Conservation (phyloP, 2,888 invertebrate species). For the Acrobasis consociella region DNA sequence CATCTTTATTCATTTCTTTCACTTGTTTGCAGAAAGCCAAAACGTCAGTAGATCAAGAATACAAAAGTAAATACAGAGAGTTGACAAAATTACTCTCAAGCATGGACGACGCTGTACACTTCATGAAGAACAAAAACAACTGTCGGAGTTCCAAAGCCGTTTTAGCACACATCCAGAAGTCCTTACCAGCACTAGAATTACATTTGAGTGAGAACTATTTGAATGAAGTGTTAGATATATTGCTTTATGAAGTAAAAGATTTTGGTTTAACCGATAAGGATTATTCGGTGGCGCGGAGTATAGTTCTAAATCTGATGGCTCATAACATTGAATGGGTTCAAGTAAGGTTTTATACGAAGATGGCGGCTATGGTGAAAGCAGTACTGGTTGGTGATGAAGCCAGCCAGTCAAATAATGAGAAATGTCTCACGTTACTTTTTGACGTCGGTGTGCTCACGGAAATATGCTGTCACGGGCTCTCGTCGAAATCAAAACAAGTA, state of each 20-base stretch:
- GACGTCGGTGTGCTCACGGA: conserved; percentile 84
- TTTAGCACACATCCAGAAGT: conserved; percentile 74
- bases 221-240: conserved; percentile 63
- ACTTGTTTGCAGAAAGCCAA: conserved; percentile 49
- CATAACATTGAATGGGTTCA: conserved; percentile 81
- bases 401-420: conserved; percentile 66
- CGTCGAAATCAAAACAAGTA: conserved; percentile 61
- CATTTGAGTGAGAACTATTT: conserved; percentile 82
- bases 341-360: conserved; percentile 77
- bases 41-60: conserved; percentile 63
- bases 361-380: conserved; percentile 77
- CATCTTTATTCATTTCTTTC: neutral
- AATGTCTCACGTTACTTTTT: conserved; percentile 78
- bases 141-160: conserved; percentile 55
- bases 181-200: conserved; percentile 82
- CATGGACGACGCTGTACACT: conserved; percentile 65
- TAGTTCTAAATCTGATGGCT: conserved; percentile 80
- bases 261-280: conserved; percentile 60
- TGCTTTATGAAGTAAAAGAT: conserved; percentile 57
- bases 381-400: conserved; percentile 79
- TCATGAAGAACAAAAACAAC: conserved; percentile 59
- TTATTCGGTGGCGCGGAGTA: conserved; percentile 61
- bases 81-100: conserved; percentile 57
- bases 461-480: conserved; percentile 85
- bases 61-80: conserved; percentile 66